phyloP scores from a whole-genome alignment of 2,797 vertebrate species.

The Rachycentron canadum region DNA sequence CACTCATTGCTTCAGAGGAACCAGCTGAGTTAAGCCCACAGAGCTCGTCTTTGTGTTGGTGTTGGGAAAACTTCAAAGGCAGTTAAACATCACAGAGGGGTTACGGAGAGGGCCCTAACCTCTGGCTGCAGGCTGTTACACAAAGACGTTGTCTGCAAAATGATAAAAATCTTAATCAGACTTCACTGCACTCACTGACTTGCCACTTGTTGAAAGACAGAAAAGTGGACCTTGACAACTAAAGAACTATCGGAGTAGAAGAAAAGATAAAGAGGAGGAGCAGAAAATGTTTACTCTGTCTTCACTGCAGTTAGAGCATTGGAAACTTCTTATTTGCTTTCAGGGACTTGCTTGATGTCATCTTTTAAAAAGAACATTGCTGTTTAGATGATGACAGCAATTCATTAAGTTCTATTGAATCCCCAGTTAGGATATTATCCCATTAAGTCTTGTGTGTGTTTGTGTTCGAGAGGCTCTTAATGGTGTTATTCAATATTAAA shows the following conservation, averaged over 20 bases:
- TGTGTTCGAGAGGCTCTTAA: conserved; percentile 70
- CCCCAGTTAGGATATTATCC: conserved; percentile 60
- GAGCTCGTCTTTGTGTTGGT: conserved; percentile 77
- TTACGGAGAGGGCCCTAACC: conserved; percentile 66
- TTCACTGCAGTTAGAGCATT: background rate
- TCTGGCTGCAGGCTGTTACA: conserved; percentile 54
- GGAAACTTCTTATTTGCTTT: conserved; percentile 35
- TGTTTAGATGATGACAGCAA: conserved; percentile 57
- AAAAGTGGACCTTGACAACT: conserved; percentile 31
- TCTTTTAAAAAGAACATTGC: conserved; percentile 51
- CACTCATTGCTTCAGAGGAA: conserved; percentile 71
- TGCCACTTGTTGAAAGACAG: conserved; percentile 60
- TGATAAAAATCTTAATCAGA: conserved; percentile 69
- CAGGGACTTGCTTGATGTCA: conserved; percentile 38
- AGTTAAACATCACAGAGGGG: conserved; percentile 77
- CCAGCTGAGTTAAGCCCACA: conserved; percentile 72
- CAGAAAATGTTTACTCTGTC: conserved; percentile 1
- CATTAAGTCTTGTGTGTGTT: conserved; percentile 73
- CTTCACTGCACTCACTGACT: conserved; percentile 48
- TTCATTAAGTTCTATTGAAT: conserved; percentile 68
- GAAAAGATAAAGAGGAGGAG: conserved; percentile 27
- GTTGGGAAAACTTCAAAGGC: conserved; percentile 80
- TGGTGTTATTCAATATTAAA: conserved; percentile 73
- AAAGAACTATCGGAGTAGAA: background rate
- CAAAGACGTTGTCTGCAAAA: conserved; percentile 62